Conservation (phyloP, 2,888 invertebrate species). For the Nephrotoma flavescens region DNA sequence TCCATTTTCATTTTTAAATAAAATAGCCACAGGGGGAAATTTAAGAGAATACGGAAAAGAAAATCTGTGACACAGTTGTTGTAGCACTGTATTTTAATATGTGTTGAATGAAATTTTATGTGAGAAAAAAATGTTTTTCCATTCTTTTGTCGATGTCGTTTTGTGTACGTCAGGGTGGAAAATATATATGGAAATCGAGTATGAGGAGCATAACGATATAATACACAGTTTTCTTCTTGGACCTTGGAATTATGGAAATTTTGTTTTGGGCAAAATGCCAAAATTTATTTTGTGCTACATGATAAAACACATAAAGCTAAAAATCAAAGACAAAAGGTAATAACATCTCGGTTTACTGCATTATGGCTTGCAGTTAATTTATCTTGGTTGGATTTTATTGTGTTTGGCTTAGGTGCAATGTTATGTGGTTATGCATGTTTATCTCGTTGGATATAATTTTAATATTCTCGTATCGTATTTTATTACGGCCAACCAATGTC, state of each 20-base stretch:
- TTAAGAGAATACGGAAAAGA: background rate
- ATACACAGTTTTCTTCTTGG: background rate
- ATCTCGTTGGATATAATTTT: background rate
- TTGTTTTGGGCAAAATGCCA: background rate
- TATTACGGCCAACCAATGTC: background rate
- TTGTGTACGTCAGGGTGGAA: background rate
- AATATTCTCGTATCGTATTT: background rate
- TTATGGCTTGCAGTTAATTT: background rate
- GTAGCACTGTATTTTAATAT: background rate
- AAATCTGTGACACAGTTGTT: background rate
- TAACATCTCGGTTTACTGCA: background rate
- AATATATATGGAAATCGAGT: background rate
- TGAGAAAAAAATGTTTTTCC: background rate
- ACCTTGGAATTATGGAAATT: background rate
- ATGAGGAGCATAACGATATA: background rate
- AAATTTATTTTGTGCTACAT: background rate
- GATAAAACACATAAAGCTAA: background rate
- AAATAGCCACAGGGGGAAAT: background rate
- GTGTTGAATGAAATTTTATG: background rate
- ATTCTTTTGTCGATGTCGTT: background rate
- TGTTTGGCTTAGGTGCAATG: background rate
- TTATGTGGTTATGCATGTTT: background rate
- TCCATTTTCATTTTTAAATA: background rate
- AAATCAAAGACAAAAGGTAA: background rate
- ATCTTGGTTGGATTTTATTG: background rate